Base-by-base conservation (phyloP, 2,888 invertebrate species). In the Drosophila kokeensis region DNA sequence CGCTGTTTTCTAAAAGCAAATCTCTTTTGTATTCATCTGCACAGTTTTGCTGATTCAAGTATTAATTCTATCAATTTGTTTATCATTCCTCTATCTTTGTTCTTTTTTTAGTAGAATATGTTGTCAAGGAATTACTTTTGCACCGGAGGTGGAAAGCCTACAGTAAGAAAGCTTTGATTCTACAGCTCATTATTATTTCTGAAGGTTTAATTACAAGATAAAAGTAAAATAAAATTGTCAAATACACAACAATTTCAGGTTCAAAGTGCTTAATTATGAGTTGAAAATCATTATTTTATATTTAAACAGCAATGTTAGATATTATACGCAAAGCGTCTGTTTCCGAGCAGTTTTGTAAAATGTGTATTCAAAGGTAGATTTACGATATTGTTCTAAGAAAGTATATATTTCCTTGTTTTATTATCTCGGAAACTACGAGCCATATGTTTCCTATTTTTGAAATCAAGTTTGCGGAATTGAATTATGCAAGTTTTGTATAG, bases 31-130 rank as follows among this genome's bases (percentile, higher is more conserved):
- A 36, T 61, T 57, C 32, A 36, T 53, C 48, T 40, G 7, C 40
- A 42, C 34, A 50, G 29, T 30, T 48, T 81, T 63, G 53, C 65
- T 42, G 57, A 70, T 70, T 34, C 24, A 15, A 24, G 21, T 15
- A 58, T 77, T 57, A 60, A 55, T 73, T 64, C 45, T 29, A 40
- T 57, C 13, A 27, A 38, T 36, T 79, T 66, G 57, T 57, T 36
- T 50, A 50, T 66, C 13, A 13, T 15, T 52, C 6, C 6, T 50
- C 27, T 3, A 27, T 32, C 13, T 29, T 21, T 27, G 10, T n/a
- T 15, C 42, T 42, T 34, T 49, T 48, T 34, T 49, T 36, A 49
- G 15, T 52, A 24, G 2, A 34, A 45, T 54, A 48, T 49, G 18
- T 45, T 58, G 36, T 21, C 18, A 36, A 11, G 64, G 48, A 75